Evolutionary conservation across 2,113 vertebrate species (phyloP), one percentile per base, ranked within the genome.

Genomic region (Notothenia coriiceps): DNA sequence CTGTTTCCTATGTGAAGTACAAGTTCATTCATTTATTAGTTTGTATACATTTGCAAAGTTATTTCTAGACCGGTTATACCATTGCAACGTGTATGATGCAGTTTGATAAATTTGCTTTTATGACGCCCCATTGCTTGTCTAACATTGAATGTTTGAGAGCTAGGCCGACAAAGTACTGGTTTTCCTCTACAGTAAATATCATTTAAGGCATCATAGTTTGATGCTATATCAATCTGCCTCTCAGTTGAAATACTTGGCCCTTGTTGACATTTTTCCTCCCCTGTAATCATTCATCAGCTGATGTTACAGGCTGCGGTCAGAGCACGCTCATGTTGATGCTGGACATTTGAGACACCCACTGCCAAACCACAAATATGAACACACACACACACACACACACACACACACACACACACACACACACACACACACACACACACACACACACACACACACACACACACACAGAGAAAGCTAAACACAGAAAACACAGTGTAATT

Each of bases 401-500:
- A 40, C 35, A 40, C 35, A 40, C 35, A 40, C 35, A 35, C 35
- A 40, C 35, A 40, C 35, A 40, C 35, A 40, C 35, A 40, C 35
- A 40, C 35, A 40, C 35, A 40, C 62, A n/a, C 49, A 40, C 70
- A 69, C 43, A 51, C 59, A 40, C 59, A 56, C 62, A 49, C 29
- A 12, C 20, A 77, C 55, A 25, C 61, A 46, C 69, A 67, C 35
- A 49, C 63, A 44, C 62, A 55, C 61, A 77, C 50, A 69, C 59
- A 35, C 56, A 46, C 6, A 59, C 29, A 35, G 51, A 20, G 67
- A 84, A 85, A 75, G 62, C 74, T 25, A 49, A 65, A 76, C 77
- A 75, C 77, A 88, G 71, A 74, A 77, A 88, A 72, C 79, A 90
- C 67, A 70, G 52, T 82, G 86, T 88, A 88, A 90, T 89, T 91